Percentiles rank a stretch among this genome's conserved stretches.
Conservation (phyloP, 92 coral and sea anemone genomes). For the Phenganax stokvisi region DNA sequence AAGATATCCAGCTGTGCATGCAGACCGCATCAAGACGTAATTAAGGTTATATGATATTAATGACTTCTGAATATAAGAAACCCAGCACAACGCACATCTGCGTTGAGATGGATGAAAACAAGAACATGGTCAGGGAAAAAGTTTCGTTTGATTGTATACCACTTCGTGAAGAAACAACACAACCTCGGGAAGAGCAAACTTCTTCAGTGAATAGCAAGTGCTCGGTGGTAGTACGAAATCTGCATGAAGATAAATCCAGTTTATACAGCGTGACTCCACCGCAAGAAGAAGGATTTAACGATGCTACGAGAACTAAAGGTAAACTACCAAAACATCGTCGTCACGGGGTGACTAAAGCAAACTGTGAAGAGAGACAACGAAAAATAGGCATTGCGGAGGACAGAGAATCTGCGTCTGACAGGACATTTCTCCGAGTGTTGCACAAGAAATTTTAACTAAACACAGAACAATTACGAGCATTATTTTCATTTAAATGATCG, state of each 20-base stretch:
- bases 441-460: slow-evolving; percentile 28
- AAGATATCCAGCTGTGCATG: slow-evolving; percentile 9
- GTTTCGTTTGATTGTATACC: slow-evolving; percentile 23
- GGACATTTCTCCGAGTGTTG: slow-evolving; percentile 27
- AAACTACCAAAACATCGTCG: slow-evolving; percentile 27
- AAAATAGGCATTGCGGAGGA: slow-evolving; percentile 20
- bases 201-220: neutral
- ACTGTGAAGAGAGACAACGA: slow-evolving; percentile 3
- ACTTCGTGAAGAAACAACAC: neutral
- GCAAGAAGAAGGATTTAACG: slow-evolving; percentile 8
- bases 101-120: slow-evolving; percentile 11
- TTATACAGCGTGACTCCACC: slow-evolving; percentile 15
- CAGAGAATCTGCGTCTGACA: slow-evolving; percentile 25
- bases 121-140: slow-evolving; percentile 3
- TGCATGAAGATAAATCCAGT: slow-evolving; percentile 3
- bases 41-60: slow-evolving; percentile 24
- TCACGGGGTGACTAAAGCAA: neutral
- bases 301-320: neutral
- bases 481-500: slow-evolving; percentile 11
- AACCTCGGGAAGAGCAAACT: neutral
- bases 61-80: slow-evolving; percentile 9
- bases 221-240: neutral
- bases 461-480: neutral
- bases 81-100: neutral
- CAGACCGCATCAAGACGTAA: slow-evolving; percentile 17